phyloP scores from a whole-genome alignment of 2,797 vertebrate genomes.

The Sparus aurata region DNA sequence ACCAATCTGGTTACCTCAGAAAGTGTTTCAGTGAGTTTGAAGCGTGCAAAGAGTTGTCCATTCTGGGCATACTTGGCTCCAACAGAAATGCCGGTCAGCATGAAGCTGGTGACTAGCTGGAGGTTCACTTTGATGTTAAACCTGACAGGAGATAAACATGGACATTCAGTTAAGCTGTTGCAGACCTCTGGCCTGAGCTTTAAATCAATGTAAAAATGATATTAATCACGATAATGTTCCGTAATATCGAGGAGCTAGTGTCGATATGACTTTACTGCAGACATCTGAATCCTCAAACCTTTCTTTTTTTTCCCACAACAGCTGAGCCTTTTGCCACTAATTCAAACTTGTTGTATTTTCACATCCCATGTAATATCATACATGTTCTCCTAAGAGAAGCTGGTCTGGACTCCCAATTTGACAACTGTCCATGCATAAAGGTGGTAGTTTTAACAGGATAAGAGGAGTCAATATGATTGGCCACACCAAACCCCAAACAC shows the following conservation, averaged over 20 bases:
- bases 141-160: conserved; percentile 77
- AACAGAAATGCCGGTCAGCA: conserved; percentile 98
- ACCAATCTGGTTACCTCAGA: conserved; percentile 86
- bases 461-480: not conserved
- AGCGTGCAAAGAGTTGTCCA: conserved; percentile 98
- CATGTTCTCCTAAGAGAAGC: not conserved
- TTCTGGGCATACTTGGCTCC: conserved; percentile 99
- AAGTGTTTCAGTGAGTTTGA: conserved; percentile 98
- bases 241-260: not conserved
- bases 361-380: not conserved
- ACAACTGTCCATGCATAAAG: not conserved
- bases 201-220: not conserved
- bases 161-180: conserved; percentile 24
- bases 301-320: too few relatives aligned
- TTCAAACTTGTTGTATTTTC: not conserved
- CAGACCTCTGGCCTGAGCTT: not conserved
- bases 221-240: not conserved
- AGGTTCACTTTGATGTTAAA: conserved; percentile 99
- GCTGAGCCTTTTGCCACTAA: not conserved
- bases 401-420: not conserved
- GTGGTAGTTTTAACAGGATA: not conserved
- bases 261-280: too few relatives aligned
- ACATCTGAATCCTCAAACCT: too few relatives aligned
- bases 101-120: conserved; percentile 98
- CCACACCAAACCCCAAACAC: not conserved